phyloP scores from a whole-genome alignment of 2,888 invertebrate species.

The Eupeodes luniger region DNA sequence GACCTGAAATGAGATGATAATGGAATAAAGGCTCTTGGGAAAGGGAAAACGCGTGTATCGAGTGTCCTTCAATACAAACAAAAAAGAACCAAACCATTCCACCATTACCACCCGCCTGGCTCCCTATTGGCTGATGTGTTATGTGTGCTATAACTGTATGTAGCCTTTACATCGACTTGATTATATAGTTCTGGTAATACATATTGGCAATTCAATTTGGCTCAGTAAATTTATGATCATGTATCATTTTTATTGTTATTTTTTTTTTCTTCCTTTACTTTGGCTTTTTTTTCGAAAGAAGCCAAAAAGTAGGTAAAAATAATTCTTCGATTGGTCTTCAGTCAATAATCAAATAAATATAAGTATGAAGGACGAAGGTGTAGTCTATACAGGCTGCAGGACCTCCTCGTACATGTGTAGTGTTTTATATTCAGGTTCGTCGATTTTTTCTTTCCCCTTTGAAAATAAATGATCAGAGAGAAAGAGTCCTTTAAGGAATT shows the following conservation, averaged over 20 bases:
- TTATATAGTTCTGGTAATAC: slow-evolving; percentile 9
- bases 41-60: not conserved
- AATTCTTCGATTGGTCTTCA: slow-evolving; percentile 39
- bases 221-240: slow-evolving; percentile 30
- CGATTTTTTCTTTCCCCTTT: not conserved
- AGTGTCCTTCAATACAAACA: not conserved
- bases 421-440: not conserved
- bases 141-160: not conserved
- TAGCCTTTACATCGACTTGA: slow-evolving; percentile 6
- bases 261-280: slow-evolving; percentile 13
- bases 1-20: slow-evolving; percentile 66
- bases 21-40: slow-evolving; percentile 45
- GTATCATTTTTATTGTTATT: slow-evolving; percentile 52
- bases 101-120: not conserved
- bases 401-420: not conserved
- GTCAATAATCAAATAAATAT: slow-evolving; percentile 39
- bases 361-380: not conserved
- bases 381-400: too few relatives aligned
- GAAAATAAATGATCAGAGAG: not conserved
- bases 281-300: not conserved
- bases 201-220: slow-evolving; percentile 43
- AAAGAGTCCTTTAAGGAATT: slow-evolving; percentile 31
- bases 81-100: not conserved
- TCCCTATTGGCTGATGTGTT: not conserved
- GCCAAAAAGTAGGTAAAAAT: slow-evolving; percentile 12